Evolutionary conservation across 35 echinoderm and acorn worm species (phyloP).

Genomic region (Ophiothrix spiculata): DNA sequence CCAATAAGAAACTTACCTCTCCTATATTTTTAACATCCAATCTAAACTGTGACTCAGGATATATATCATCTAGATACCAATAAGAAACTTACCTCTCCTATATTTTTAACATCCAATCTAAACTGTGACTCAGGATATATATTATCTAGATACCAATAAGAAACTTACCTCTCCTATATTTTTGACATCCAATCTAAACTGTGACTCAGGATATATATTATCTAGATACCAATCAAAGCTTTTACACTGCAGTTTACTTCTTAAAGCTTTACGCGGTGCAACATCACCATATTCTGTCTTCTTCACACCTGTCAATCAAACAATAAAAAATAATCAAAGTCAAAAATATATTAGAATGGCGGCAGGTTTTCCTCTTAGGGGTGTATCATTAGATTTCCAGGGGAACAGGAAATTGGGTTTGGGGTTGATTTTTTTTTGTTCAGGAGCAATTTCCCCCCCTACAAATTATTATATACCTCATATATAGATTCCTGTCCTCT

Average conservation of each 20-base stretch:
- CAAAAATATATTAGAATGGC: too few relatives aligned
- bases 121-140: conserved; percentile 84
- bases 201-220: conserved; percentile 82
- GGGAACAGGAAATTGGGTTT: too few relatives aligned
- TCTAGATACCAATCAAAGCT: conserved; percentile 78
- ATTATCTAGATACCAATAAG: neutral
- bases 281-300: conserved; percentile 76
- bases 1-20: too few relatives aligned
- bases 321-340: too few relatives aligned
- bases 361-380: too few relatives aligned
- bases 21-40: neutral
- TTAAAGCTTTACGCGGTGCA: conserved; percentile 27
- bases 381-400: too few relatives aligned
- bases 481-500: too few relatives aligned
- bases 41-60: neutral
- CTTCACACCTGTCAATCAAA: conserved; percentile 54
- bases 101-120: conserved; percentile 71
- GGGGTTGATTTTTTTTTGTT: too few relatives aligned
- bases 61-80: neutral
- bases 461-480: too few relatives aligned
- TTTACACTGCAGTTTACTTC: conserved; percentile 54
- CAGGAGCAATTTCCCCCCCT: too few relatives aligned
- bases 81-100: conserved; percentile 82
- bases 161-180: conserved; percentile 91
- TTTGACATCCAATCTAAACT: conserved; percentile 84